A percentile compares a stretch with the other conserved stretches of the same genome.
Conservation (phyloP, 1,140 invertebrate genomes). For the Caligus rogercresseyi region DNA sequence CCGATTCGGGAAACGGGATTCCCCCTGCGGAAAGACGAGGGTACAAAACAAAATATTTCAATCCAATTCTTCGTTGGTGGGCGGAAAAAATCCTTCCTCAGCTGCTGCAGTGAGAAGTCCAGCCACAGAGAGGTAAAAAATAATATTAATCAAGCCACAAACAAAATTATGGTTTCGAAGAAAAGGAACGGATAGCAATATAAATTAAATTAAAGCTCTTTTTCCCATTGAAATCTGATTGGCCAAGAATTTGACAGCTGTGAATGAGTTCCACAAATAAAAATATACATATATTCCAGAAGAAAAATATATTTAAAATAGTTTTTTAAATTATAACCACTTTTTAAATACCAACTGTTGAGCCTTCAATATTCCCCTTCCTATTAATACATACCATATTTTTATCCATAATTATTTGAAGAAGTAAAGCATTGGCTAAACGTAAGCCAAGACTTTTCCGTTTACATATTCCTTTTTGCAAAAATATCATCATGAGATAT, state of each 20-base stretch:
- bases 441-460: no score
- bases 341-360: no score
- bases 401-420: no score
- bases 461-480: no score
- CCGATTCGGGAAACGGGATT: constrained; percentile 7
- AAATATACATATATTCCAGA: no score
- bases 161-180: background rate
- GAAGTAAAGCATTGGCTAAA: no score
- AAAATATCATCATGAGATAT: no score
- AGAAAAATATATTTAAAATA: no score
- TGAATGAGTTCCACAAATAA: no score
- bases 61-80: background rate
- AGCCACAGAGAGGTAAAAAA: background rate
- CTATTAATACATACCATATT: no score
- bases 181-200: background rate
- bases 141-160: background rate
- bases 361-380: no score
- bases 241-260: background rate
- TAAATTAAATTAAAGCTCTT: background rate
- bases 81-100: background rate
- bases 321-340: no score
- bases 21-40: constrained; percentile 7
- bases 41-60: constrained; percentile 1
- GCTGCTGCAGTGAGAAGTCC: constrained; percentile 5
- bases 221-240: background rate